Base-by-base conservation (phyloP, 2,888 invertebrate species). In the Harmothoe impar region DNA sequence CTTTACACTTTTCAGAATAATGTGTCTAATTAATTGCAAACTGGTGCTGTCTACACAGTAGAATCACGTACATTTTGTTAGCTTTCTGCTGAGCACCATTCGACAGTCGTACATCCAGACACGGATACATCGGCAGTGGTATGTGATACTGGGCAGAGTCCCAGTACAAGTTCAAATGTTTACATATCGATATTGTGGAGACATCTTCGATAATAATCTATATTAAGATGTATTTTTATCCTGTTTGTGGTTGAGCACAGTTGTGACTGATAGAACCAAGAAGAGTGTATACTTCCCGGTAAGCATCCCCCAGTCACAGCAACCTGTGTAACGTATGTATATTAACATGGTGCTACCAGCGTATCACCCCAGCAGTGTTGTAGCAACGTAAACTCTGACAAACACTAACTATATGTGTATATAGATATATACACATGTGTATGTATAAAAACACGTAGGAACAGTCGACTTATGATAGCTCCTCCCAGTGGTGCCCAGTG, bases 151-250 rank as follows among this genome's bases (percentile, higher is more conserved):
- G 25, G 17, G 15, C 5, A 72, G 31, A n/a, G 29, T 29, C 20
- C 72, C 72, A 72, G 15, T 72, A 15, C 29, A 25, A 72, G 72
- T 72, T 72, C 72, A 25, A 72, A 3, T 72, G 3, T 29, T 20
- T 72, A 72, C 72, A 72, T 72, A 72, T 72, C 72, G 72, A 12
- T 72, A 72, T 29, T 72, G 29, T 72, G 15, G 5, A 29, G 72
- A 72, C 25, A 25, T 29, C n/a, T 15, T 72, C 25, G 29, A 29
- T 72, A 25, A 72, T 15, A 20, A 29, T 72, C n/a, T 72, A 29
- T 7, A 72, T 29, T 68, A 68, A 17, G n/a, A 5, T 68, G 68
- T 72, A 72, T 72, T 72, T 72, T 29, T 15, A n/a, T 29, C 15
- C 15, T 72, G 29, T 72, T 17, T 72, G 62, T 62, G 62, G 72